Percentiles rank a stretch among this genome's conserved stretches.
Evolutionary conservation across 2,888 invertebrate genomes (phyloP).

Genomic region (Camptogramma bilineatum): DNA sequence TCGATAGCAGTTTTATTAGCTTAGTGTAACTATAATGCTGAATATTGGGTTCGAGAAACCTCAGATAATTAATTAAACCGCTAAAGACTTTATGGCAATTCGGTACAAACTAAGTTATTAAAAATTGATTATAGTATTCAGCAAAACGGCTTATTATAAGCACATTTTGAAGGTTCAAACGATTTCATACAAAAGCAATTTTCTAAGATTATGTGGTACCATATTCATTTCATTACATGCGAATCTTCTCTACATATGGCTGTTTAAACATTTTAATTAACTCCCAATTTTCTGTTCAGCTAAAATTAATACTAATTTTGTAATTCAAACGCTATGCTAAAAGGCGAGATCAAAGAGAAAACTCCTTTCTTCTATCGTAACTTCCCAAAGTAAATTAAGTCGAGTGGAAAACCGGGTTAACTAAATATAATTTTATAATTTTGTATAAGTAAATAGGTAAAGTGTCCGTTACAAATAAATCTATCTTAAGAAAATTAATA

Average conservation of each 20-base stretch:
- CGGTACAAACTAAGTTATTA: background rate
- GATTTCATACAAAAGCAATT: conserved; percentile 30
- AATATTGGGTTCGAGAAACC: background rate
- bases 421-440: conserved; percentile 8
- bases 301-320: conserved; percentile 61
- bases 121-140: background rate
- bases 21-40: background rate
- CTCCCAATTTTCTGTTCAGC: conserved; percentile 53
- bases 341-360: conserved; percentile 58
- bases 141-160: background rate
- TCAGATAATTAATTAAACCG: background rate
- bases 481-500: background rate
- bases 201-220: conserved; percentile 27
- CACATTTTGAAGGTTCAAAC: conserved; percentile 18
- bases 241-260: conserved; percentile 24
- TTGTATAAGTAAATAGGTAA: background rate
- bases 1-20: background rate
- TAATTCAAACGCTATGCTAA: conserved; percentile 58
- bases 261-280: conserved; percentile 56
- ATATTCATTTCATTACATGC: conserved; percentile 29
- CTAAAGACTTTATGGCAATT: background rate
- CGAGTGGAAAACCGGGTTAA: conserved; percentile 50
- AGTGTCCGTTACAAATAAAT: background rate
- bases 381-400: conserved; percentile 59
- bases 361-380: conserved; percentile 56